phyloP scores from a whole-genome alignment of 2,888 invertebrate species.

The Agrochola circellaris region DNA sequence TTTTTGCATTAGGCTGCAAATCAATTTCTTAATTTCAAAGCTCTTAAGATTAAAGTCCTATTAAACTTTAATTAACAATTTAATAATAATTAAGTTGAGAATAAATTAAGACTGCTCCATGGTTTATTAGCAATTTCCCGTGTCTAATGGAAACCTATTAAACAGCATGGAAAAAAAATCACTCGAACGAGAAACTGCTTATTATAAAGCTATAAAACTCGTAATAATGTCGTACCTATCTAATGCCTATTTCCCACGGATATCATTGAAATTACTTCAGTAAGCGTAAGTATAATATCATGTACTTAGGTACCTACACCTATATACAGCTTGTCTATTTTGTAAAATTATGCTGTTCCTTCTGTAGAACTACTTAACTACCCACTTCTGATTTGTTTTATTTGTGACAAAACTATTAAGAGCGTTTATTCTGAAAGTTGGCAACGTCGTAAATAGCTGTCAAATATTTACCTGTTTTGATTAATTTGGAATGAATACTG shows the following conservation, averaged over 20 bases:
- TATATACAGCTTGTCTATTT: no score
- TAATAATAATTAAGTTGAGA: not conserved
- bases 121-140: not conserved
- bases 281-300: constrained; percentile 7
- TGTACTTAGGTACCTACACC: not conserved
- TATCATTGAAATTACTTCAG: constrained; percentile 25
- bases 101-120: not conserved
- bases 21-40: not conserved
- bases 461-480: no score
- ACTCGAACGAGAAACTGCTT: constrained; percentile 7
- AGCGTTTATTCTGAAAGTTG: no score
- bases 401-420: no score
- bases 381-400: no score
- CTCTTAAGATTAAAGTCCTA: no score
- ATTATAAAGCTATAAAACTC: constrained; percentile 27
- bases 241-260: constrained; percentile 21
- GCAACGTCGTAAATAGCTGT: no score
- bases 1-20: not conserved
- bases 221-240: not conserved
- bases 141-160: constrained; percentile 11
- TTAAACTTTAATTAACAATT: not conserved
- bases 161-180: not conserved
- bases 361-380: no score
- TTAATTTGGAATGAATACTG: no score
- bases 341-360: no score